Evolutionary conservation across 2,888 invertebrate species (phyloP), one percentile per base, ranked within the genome.

Genomic region (Dorcus parallelipipedus): DNA sequence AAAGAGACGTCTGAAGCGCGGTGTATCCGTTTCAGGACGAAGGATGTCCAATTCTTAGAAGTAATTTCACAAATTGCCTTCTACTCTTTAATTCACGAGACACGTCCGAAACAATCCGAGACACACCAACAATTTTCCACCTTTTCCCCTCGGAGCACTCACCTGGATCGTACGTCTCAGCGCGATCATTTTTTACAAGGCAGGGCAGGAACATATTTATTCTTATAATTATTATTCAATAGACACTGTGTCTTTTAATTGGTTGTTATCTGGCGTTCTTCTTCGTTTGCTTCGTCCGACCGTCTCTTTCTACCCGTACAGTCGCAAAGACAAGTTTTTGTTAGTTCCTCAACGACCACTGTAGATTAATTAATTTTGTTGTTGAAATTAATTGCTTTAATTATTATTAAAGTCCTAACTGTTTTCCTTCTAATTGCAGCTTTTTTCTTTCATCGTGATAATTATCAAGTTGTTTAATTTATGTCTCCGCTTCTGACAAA

Each of bases 201-300:
- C 66, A 64, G 66, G 73, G 72, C 73, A 70, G 76, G 71, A 75
- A 33, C 26, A 33, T 33, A 33, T 74, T 74, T 51, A 52, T 70
- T 69, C 68, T 70, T 72, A 73, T 77, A 78, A 78, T 78, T 78
- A 78, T 77, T 76, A 77, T 78, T 77, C 78, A 76, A 77, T 77
- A 77, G 76, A 75, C 77, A 75, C 77, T 78, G 76, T 76, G 76
- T 73, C 76, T 77, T 78, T 78, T 79, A 79, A 79, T 79, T 79
- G 78, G 78, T 75, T 74, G 75, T 76, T 77, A 77, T 77, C 76
- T 43, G 49, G 49, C 9, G 48, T n/a, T 45, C 49, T 43, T 49
- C 43, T 23, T 45, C 54, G 50, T 49, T 39, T 51, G 40, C 8
- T 33, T 47, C 38, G 45, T 45, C 45, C 39, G 53, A 52, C 50